Base-by-base conservation (phyloP, 2,113 vertebrate species). In the Cariama cristata region DNA sequence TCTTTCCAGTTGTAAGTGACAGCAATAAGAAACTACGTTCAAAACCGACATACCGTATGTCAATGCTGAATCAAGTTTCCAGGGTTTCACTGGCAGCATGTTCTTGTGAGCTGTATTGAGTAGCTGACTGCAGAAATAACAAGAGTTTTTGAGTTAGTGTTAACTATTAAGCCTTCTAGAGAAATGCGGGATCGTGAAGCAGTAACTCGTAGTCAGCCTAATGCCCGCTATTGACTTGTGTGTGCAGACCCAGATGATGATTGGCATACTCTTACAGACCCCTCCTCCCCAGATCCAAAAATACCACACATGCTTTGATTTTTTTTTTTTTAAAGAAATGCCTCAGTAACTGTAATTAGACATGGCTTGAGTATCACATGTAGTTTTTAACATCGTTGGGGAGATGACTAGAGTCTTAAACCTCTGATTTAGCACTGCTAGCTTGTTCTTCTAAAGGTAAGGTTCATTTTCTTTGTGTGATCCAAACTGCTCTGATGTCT, bases 11-110 rank as follows among this genome's bases (percentile, higher is more conserved):
- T 63, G 5, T 24, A 14, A 44, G 42, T 27, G 53, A 49, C 6
- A 30, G 30, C 27, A 3, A 7, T 33, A 45, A 53, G 11, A 40
- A 74, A 11, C 20, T 27, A 3, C 12, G 17, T 21, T 59, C 33
- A n/a, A 11, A 30, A 33, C 52, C 24, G 44, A 18, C 7, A 3
- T 19, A 33, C 27, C 0, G 2, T 35, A 14, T 53, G 11, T 17
- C 42, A 47, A 22, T 4, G 18, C 22, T 44, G 56, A 56, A 50
- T 50, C 15, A 5, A 16, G 27, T 38, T 62, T 63, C n/a, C n/a
- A 27, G 49, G 45, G 21, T 45, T 50, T 62, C 28, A 8, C 30
- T 47, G 18, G 13, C 15, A 3, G 22, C 8, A 6, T 45, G 69
- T 44, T 76, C 55, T 16, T 30, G 28, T 24, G 63, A 49, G n/a